A percentile compares a stretch with the other conserved stretches of the same genome.
phyloP scores from a whole-genome alignment of 1,140 invertebrate species.

The Drepana arcuata region DNA sequence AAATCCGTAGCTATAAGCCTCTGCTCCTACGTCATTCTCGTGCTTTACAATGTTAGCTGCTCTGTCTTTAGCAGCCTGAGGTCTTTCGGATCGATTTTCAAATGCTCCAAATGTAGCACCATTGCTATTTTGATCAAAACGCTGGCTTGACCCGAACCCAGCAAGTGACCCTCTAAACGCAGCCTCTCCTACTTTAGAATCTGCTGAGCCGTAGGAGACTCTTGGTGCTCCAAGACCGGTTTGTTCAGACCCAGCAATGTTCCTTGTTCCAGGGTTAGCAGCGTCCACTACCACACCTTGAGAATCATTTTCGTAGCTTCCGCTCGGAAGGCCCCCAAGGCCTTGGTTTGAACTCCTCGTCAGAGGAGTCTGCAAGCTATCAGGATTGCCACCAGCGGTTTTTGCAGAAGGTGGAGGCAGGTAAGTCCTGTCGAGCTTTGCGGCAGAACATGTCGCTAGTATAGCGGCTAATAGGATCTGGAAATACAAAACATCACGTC shows the following conservation, averaged over 20 bases:
- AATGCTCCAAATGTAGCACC: neutral
- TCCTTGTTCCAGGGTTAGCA: constrained; percentile 34
- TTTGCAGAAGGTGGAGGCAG: constrained; percentile 73
- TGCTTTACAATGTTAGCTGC: constrained; percentile 30
- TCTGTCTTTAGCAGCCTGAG: constrained; percentile 23
- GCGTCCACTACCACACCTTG: constrained; percentile 58
- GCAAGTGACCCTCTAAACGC: constrained; percentile 32
- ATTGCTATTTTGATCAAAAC: neutral
- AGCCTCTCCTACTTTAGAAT: constrained; percentile 60
- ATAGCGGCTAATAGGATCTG: constrained; percentile 48
- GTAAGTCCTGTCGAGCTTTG: constrained; percentile 74
- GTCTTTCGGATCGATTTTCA: neutral
- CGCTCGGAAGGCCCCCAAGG: constrained; percentile 23
- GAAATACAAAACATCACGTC: constrained; percentile 17
- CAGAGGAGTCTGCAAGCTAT: constrained; percentile 33
- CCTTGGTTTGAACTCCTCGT: constrained; percentile 23
- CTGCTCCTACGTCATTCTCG: constrained; percentile 27
- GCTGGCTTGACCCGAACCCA: constrained; percentile 4
- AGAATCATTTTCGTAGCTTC: constrained; percentile 43
- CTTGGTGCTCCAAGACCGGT: constrained; percentile 44
- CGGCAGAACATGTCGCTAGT: constrained; percentile 41
- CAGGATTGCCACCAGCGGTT: constrained; percentile 58
- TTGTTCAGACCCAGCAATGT: constrained; percentile 26
- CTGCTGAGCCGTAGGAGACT: constrained; percentile 39
- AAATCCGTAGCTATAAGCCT: constrained; percentile 70